phyloP scores from a whole-genome alignment of 1,140 invertebrate genomes.

The Hirudo medicinalis region DNA sequence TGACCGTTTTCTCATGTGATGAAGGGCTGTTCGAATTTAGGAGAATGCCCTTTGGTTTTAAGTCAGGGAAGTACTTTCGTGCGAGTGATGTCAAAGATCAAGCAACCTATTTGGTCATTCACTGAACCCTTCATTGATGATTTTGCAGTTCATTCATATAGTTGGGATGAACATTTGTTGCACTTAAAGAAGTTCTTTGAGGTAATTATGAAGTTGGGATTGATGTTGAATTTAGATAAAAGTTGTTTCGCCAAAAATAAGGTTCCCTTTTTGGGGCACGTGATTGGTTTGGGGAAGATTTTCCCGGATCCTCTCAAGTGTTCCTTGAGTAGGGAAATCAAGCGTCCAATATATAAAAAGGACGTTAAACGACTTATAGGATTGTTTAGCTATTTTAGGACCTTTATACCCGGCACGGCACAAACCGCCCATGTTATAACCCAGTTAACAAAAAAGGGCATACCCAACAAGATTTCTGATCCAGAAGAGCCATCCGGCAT shows the following conservation, averaged over 20 bases:
- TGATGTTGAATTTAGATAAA: not conserved
- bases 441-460: not conserved
- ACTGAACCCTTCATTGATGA: not conserved
- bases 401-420: not conserved
- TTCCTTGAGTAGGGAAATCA: not conserved
- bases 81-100: not conserved
- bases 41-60: not conserved
- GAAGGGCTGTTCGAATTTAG: not conserved
- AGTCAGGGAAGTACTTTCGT: not conserved
- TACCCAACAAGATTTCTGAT: too few species aligned
- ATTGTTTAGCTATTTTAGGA: constrained; percentile 1
- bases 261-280: not conserved
- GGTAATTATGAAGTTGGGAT: not conserved
- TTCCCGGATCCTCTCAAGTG: not conserved
- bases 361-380: not conserved
- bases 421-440: not conserved
- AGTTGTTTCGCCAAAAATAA: not conserved
- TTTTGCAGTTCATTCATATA: not conserved
- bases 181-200: not conserved
- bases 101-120: not conserved
- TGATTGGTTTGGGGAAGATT: not conserved
- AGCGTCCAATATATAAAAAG: not conserved
- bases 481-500: too few species aligned
- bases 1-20: not conserved
- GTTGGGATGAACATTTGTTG: not conserved